phyloP scores from a whole-genome alignment of 2,888 invertebrate genomes.

The Cephus sareptanus region DNA sequence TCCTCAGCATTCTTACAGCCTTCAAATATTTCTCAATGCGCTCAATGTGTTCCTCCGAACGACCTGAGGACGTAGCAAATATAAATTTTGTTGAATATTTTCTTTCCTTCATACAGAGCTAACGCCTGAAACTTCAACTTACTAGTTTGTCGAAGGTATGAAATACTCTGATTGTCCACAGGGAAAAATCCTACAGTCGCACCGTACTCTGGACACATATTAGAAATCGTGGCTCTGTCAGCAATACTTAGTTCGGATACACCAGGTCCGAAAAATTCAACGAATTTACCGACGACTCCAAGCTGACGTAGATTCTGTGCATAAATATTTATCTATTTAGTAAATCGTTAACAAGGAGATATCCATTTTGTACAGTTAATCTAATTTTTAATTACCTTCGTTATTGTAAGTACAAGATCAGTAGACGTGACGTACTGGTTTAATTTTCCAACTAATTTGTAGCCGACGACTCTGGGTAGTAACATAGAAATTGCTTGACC shows the following conservation, averaged over 20 bases:
- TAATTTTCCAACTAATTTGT: slow-evolving; percentile 84
- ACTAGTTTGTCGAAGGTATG: slow-evolving; percentile 90
- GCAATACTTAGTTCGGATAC: slow-evolving; percentile 92
- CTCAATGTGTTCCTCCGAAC: slow-evolving; percentile 80
- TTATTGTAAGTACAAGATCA: slow-evolving; percentile 96
- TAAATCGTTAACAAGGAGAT: not conserved
- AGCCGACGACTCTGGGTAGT: slow-evolving; percentile 95
- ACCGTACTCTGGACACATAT: slow-evolving; percentile 99
- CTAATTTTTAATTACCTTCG: slow-evolving; percentile 76
- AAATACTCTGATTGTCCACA: slow-evolving; percentile 82
- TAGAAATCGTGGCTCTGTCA: slow-evolving; percentile 96
- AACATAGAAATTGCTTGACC: slow-evolving; percentile 98
- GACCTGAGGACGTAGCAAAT: slow-evolving; percentile 71
- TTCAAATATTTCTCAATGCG: slow-evolving; percentile 85
- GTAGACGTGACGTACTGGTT: slow-evolving; percentile 91
- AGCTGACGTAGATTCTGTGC: slow-evolving; percentile 85
- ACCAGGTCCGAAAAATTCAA: slow-evolving; percentile 98
- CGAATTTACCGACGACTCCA: slow-evolving; percentile 98
- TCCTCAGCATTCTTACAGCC: slow-evolving; percentile 83
- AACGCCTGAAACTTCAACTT: slow-evolving; percentile 37
- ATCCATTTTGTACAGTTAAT: not conserved
- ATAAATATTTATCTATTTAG: slow-evolving; percentile 27
- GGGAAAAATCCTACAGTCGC: slow-evolving; percentile 97
- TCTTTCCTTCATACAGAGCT: not conserved
- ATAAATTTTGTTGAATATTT: not conserved